Percentiles rank a stretch among this genome's conserved stretches.
Evolutionary conservation across 23 tunicate species (phyloP).

Genomic region (Styela clava): DNA sequence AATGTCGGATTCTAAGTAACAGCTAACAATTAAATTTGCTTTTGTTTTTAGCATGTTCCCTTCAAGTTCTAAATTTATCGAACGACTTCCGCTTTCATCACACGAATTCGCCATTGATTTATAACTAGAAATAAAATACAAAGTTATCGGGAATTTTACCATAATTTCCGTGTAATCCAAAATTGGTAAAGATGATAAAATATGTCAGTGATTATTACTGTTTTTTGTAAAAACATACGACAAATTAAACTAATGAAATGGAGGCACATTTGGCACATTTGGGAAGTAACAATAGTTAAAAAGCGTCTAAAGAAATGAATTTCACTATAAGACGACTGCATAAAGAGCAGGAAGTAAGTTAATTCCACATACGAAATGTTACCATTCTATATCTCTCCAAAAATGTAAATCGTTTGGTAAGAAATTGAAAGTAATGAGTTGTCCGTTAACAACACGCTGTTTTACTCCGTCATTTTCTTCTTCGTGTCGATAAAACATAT

Average conservation of each 20-base stretch:
- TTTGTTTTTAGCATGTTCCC: slow-evolving; percentile 32
- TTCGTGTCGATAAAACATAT: slow-evolving; percentile 29
- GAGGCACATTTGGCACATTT: too few relatives aligned
- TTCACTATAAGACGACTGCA: too few relatives aligned
- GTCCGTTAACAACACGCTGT: slow-evolving; percentile 59
- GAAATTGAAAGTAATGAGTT: slow-evolving; percentile 49
- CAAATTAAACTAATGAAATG: too few relatives aligned
- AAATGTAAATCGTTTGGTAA: slow-evolving; percentile 57
- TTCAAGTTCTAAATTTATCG: slow-evolving; percentile 15
- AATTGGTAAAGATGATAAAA: too few relatives aligned
- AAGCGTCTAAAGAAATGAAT: too few relatives aligned
- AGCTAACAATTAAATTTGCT: slow-evolving; percentile 50
- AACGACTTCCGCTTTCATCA: slow-evolving; percentile 18
- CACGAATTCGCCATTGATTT: slow-evolving; percentile 34
- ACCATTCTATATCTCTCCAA: slow-evolving; percentile 84
- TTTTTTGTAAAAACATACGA: too few relatives aligned
- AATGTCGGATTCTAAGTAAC: slow-evolving; percentile 60
- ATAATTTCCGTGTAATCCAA: not conserved
- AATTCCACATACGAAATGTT: too few relatives aligned
- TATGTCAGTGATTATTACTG: too few relatives aligned
- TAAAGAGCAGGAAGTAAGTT: too few relatives aligned
- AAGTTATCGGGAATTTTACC: not conserved
- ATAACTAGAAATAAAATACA: slow-evolving; percentile 15
- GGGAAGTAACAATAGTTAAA: too few relatives aligned
- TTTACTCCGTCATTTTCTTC: slow-evolving; percentile 28